phyloP scores from a whole-genome alignment of 37 sponge, comb jelly and placozoan genomes.

The Agelas oroides region DNA sequence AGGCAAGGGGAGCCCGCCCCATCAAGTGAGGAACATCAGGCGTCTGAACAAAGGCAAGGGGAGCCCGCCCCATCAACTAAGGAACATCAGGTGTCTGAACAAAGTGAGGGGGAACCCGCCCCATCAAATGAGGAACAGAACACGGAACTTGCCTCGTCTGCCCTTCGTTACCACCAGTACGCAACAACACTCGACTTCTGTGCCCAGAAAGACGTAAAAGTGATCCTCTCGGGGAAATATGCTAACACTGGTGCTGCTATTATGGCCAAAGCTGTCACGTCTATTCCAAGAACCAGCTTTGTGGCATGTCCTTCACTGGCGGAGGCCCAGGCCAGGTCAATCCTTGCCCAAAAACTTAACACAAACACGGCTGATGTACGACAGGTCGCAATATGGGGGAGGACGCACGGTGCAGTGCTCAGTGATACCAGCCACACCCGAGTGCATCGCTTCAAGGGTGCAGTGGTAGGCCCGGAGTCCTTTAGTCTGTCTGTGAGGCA shows the following conservation, averaged over 20 bases:
- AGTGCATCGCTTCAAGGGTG: conserved; percentile 43
- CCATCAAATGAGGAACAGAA: no score
- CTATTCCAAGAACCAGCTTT: conserved; percentile 14
- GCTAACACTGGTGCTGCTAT: conserved; percentile 55
- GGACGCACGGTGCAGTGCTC: conserved; percentile 10
- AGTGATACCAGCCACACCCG: background rate
- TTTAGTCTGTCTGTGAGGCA: conserved; percentile 53
- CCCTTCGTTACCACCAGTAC: conserved; percentile 43
- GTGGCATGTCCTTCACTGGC: conserved; percentile 48
- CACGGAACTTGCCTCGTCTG: background rate
- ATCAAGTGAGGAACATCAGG: no score
- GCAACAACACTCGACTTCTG: conserved; percentile 58
- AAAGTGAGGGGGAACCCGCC: background rate
- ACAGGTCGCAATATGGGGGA: conserved; percentile 47
- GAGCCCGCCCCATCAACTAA: background rate
- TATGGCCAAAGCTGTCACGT: conserved; percentile 39
- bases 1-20: background rate
- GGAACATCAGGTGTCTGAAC: background rate
- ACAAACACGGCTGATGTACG: conserved; percentile 49
- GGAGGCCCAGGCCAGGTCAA: conserved; percentile 54
- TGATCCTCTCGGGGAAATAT: conserved; percentile 60
- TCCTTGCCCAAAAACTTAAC: conserved; percentile 55
- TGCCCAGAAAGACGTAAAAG: conserved; percentile 48
- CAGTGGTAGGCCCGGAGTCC: conserved; percentile 68
- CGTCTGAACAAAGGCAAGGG: background rate